Percentiles rank a stretch among this genome's conserved stretches.
These are phyloP conservation scores for Phaetusa simplex DNA, from an alignment of 2,113 vertebrate genomes.

Conservation along the genomic window DNA sequence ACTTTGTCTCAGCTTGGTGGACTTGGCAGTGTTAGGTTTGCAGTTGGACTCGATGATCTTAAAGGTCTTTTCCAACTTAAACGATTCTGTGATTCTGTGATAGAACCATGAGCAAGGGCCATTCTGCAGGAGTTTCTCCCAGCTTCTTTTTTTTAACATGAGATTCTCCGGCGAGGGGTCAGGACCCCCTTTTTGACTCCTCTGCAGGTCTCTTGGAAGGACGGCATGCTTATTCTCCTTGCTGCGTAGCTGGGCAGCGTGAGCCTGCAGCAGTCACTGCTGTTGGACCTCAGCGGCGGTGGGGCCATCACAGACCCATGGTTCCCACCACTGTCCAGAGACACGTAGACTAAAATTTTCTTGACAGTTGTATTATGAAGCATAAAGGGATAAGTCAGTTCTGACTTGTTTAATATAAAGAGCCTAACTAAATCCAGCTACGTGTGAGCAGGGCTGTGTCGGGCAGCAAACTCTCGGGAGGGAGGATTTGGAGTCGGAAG, in stretches of 20 bases:
- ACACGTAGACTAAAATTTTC: not conserved
- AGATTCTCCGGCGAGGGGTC: not conserved
- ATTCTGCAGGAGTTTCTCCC: not conserved
- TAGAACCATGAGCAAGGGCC: not conserved
- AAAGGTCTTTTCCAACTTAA: not conserved
- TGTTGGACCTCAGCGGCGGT: not conserved
- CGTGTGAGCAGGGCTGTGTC: accelerated
- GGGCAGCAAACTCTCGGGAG: not conserved
- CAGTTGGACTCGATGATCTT: not conserved
- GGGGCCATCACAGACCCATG: not conserved
- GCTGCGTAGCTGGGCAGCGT: not conserved
- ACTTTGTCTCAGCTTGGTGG: conserved; percentile 20
- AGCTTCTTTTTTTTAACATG: not conserved
- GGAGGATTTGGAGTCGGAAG: not conserved
- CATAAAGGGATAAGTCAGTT: not conserved
- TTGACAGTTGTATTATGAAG: not conserved
- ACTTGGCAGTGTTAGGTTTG: not conserved
- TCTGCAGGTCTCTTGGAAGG: not conserved
- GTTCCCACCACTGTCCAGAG: not conserved
- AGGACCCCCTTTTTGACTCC: not conserved
- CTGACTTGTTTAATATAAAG: not conserved
- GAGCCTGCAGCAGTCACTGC: not conserved
- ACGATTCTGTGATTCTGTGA: not conserved
- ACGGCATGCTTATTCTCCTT: accelerated
- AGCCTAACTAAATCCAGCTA: not conserved